Evolutionary conservation across 1,140 invertebrate genomes (phyloP), one percentile per base, ranked within the genome.

Genomic region (Drosophila littoralis): DNA sequence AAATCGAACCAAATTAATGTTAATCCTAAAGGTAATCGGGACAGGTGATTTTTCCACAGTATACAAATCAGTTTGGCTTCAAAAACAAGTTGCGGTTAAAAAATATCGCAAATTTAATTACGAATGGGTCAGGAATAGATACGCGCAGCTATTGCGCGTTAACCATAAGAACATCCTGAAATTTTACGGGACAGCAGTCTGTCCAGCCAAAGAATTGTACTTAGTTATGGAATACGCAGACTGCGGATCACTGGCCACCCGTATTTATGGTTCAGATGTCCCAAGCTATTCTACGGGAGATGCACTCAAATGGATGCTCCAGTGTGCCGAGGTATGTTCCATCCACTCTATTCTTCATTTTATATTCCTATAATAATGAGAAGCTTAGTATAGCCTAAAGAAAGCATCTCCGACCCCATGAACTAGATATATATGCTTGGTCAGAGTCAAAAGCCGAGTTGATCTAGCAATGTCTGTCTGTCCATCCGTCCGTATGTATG

Each of bases 301-400:
- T 7, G 54, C 54, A n/a, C 7, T 67, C 7, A 15, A 67, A 9
- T 58, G 54, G 54, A 67, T 67, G 65, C 7, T 9, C 0, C 65
- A 67, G 35, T 38, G 32, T 42, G 54, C 65, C 7, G 7, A 15
- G 42, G 64, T 57, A 63, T 32, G 7, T 33, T 8, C 6, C 12
- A 6, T 8, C 12, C 12, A 15, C 6, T 35, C 15, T 40, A 42
- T 28, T 28, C 22, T 28, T 0, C 0, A 28, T 5, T 28, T 28
- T 7, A 0, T 5, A 40, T 22, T 38, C 22, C 6, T 5, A 28
- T 28, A 28, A 2, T 28, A 2, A 22, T 22, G 2, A 22, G 22
- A 22, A 1, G 2, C 1, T 22, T 28, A 5, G 6, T 28, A 28
- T 28, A 28, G 22, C 22, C 22, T 6, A 28, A 28, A 5, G 22